phyloP scores from a whole-genome alignment of 2,797 vertebrate species.

The Pseudomugil tenellus region DNA sequence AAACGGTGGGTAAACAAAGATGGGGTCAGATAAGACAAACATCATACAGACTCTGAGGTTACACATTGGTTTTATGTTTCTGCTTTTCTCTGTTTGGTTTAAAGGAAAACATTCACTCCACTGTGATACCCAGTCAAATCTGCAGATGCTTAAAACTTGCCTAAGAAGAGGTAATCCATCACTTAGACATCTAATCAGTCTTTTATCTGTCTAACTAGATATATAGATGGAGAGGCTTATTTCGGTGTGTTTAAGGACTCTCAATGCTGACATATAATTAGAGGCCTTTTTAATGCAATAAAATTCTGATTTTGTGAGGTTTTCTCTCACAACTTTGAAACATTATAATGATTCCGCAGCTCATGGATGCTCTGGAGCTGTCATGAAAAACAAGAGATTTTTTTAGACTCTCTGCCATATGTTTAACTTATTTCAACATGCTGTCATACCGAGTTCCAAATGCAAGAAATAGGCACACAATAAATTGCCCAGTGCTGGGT shows the following conservation, averaged over 20 bases:
- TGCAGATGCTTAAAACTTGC: constrained; percentile 42
- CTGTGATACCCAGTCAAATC: constrained; percentile 30
- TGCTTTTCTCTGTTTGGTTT: constrained; percentile 3
- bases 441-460: too few species aligned
- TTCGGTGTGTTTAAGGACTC: constrained; percentile 40
- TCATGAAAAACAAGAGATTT: not conserved
- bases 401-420: not conserved
- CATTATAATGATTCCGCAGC: not conserved
- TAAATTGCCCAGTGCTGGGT: too few species aligned
- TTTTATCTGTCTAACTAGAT: too few species aligned
- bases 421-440: not conserved
- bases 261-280: constrained; percentile 24
- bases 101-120: constrained; percentile 1
- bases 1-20: constrained; percentile 9
- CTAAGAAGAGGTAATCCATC: constrained; percentile 53
- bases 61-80: constrained; percentile 11
- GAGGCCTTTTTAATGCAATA: constrained; percentile 10
- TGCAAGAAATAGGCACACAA: too few species aligned
- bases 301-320: constrained; percentile 5
- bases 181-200: too few species aligned
- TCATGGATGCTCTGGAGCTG: not conserved
- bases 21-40: constrained; percentile 11
- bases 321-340: not conserved
- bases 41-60: constrained; percentile 16
- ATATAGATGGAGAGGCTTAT: too few species aligned